These are phyloP conservation scores for Meiosimyza platycephala DNA, from an alignment of 2,888 invertebrate genomes.

Conservation along the genomic window DNA sequence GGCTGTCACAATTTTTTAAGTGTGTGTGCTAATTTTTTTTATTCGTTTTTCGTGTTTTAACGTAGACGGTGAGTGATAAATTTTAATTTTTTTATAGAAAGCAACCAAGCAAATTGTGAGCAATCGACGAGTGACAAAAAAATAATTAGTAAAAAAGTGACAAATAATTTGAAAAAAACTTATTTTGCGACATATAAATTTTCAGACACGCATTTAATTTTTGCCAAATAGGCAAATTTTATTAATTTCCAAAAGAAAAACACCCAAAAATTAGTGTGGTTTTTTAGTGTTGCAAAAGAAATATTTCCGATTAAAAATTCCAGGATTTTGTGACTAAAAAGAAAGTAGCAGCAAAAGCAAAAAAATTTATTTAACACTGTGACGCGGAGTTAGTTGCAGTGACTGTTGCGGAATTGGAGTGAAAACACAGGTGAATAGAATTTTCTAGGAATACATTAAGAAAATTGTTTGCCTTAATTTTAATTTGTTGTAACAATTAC, in stretches of 20 bases:
- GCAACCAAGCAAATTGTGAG: not conserved
- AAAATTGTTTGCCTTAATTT: not conserved
- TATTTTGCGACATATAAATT: not conserved
- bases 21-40: slow-evolving; percentile 9
- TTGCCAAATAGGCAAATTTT: too few relatives aligned
- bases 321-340: too few relatives aligned
- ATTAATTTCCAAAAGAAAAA: too few relatives aligned
- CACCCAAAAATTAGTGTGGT: too few relatives aligned
- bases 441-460: slow-evolving; percentile 7
- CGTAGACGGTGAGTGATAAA: not conserved
- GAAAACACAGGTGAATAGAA: slow-evolving; percentile 18
- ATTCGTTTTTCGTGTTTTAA: slow-evolving; percentile 21
- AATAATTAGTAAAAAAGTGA: not conserved
- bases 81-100: not conserved
- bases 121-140: slow-evolving; percentile 14
- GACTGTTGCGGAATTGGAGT: too few relatives aligned
- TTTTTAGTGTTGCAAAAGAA: too few relatives aligned
- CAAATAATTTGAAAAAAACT: not conserved
- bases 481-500: not conserved
- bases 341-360: too few relatives aligned
- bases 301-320: too few relatives aligned
- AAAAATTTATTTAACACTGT: too few relatives aligned
- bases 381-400: too few relatives aligned
- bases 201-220: too few relatives aligned
- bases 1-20: not conserved